phyloP scores from a whole-genome alignment of 2,797 vertebrate species.

The Gymnothorax javanicus region DNA sequence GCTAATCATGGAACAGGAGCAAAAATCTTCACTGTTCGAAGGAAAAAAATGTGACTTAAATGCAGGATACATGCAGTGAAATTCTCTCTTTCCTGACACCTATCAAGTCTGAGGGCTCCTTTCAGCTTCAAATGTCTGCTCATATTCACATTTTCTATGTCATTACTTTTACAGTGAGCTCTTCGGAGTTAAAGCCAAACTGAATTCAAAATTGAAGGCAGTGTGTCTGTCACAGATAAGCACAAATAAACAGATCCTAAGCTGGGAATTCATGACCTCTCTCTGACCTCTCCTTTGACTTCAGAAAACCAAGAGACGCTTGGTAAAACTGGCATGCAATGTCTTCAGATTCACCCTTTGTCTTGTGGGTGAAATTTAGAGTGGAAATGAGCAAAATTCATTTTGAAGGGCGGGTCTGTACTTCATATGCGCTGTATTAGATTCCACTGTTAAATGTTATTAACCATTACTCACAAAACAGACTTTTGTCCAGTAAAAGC shows the following conservation, averaged over 20 bases:
- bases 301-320: neutral
- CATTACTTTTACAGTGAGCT: neutral
- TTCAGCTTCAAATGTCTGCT: too few species aligned
- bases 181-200: neutral
- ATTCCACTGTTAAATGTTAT: neutral
- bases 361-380: neutral
- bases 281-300: neutral
- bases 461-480: neutral
- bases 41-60: neutral
- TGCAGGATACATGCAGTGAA: neutral
- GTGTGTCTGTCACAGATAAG: neutral
- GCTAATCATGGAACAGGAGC: too few species aligned
- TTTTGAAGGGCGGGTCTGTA: neutral
- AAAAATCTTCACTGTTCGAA: neutral
- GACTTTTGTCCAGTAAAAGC: neutral
- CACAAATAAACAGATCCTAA: neutral
- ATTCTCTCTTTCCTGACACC: neutral
- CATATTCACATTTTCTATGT: neutral
- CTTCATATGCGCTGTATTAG: neutral
- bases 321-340: neutral
- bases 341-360: neutral
- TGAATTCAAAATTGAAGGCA: neutral
- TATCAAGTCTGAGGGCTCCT: neutral
- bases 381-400: neutral
- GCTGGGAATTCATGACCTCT: neutral